Base-by-base conservation (phyloP, 1,140 invertebrate genomes). In the Druon quercuslanigerum region DNA sequence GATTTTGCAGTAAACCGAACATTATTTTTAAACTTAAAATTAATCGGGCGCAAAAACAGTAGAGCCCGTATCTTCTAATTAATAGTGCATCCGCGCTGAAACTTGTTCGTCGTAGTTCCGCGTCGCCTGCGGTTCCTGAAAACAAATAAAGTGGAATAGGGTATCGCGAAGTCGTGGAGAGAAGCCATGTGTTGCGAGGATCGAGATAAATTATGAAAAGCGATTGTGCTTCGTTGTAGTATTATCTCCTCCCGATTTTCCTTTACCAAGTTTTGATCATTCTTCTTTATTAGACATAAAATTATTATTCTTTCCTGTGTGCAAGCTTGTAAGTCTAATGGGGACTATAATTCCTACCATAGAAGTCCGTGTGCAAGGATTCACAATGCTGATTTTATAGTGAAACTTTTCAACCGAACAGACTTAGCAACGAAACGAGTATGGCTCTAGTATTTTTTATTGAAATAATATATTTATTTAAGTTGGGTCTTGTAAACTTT, bases 201-300 rank as follows among this genome's bases (percentile, higher is more conserved):
- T 66, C 60, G 60, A 40, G 60, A 66, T 66, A 66, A 66, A 66
- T 66, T 66, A 66, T 66, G 60, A 66, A 66, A 66, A 66, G 60
- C 60, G 60, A 66, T 66, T 66, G 60, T 66, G 40, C 60, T 46
- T 66, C 20, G 25, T 40, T 40, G 33, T 46, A 40, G 60, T 66
- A 66, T 66, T 66, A 66, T 66, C 60, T 40, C 25, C 60, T 66
- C 60, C 60, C 60, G 33, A 66, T 66, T 66, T 20, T 33, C 33
- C 25, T 46, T 5, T 33, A 40, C 60, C 25, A 66, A 66, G 20
- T 66, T 66, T 16, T 40, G 60, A 66, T 40, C 25, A 66, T 66
- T 66, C 33, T 66, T 66, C 60, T 66, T 40, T 66, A 46, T 66
- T 46, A 66, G 60, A 66, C 60, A 66, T 46, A 40, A 66, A 66